A percentile compares a stretch with the other conserved stretches of the same genome.
Conservation (phyloP, 2,888 invertebrate genomes). For the Seira sanloemensis region DNA sequence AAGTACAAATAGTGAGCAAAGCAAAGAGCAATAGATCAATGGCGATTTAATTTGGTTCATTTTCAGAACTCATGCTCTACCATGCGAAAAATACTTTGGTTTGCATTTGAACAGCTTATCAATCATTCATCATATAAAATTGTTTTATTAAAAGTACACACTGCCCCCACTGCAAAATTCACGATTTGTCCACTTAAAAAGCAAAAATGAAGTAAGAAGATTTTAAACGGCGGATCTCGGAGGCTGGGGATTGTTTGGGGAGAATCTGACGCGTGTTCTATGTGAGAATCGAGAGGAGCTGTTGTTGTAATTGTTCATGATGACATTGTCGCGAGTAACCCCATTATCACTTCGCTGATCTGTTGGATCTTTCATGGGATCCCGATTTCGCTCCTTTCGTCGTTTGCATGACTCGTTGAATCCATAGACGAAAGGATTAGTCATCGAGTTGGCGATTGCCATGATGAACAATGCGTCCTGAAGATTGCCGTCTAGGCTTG, state of each 20-base stretch:
- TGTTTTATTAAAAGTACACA: too few relatives aligned
- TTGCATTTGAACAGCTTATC: too few relatives aligned
- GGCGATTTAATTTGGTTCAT: too few relatives aligned
- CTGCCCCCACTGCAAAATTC: too few relatives aligned
- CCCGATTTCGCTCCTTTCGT: neutral
- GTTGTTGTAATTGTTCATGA: slow-evolving; percentile 39
- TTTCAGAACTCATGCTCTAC: too few relatives aligned
- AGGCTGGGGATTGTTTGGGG: neutral
- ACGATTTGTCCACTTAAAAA: too few relatives aligned
- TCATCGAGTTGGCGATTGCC: slow-evolving; percentile 88
- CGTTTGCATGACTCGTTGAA: slow-evolving; percentile 78
- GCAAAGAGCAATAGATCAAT: too few relatives aligned
- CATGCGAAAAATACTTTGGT: too few relatives aligned
- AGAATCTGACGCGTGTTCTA: slow-evolving; percentile 37
- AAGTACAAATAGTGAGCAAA: too few relatives aligned
- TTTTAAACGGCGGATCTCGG: slow-evolving; percentile 47
- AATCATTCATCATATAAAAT: too few relatives aligned
- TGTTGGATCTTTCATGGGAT: slow-evolving; percentile 24
- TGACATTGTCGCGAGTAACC: too few relatives aligned
- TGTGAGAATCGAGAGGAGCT: slow-evolving; percentile 30
- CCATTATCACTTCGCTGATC: slow-evolving; percentile 36
- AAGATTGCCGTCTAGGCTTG: slow-evolving; percentile 76
- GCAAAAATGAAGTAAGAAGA: too few relatives aligned
- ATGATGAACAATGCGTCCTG: slow-evolving; percentile 85
- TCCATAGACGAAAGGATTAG: slow-evolving; percentile 88